Evolutionary conservation across 2,888 invertebrate genomes (phyloP).

Genomic region (Selenia dentaria): DNA sequence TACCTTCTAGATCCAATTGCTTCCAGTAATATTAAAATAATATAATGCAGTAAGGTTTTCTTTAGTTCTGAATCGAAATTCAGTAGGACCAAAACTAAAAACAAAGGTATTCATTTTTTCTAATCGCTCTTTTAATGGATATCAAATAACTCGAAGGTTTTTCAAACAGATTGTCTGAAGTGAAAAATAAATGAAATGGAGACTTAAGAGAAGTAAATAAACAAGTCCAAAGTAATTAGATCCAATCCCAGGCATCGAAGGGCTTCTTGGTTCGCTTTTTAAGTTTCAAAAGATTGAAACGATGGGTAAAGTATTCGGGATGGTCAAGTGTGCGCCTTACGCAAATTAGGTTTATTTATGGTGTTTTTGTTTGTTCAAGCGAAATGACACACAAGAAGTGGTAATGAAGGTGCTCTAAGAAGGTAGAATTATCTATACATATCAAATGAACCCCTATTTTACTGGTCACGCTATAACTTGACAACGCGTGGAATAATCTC

Average conservation of each 20-base stretch:
- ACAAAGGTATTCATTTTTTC: no score
- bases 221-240: conserved; percentile 20
- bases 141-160: conserved; percentile 8
- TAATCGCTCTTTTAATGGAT: neutral
- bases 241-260: conserved; percentile 12
- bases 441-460: no score
- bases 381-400: neutral
- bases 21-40: no score
- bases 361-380: conserved; percentile 3
- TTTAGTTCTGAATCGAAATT: no score
- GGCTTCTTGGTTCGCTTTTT: conserved; percentile 4
- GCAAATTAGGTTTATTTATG: conserved; percentile 16
- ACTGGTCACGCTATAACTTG: no score
- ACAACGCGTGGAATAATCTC: no score
- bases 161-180: neutral
- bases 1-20: no score
- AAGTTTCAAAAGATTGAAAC: conserved; percentile 14
- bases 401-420: no score
- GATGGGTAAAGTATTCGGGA: conserved; percentile 4
- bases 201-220: conserved; percentile 15
- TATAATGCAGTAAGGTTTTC: no score
- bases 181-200: conserved; percentile 7
- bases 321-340: conserved; percentile 14
- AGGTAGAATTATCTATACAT: no score
- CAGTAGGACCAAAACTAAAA: no score